Percentiles rank a stretch among this genome's conserved stretches.
Conservation (phyloP, 2,113 vertebrate species). For the Amblyopsis rosae region DNA sequence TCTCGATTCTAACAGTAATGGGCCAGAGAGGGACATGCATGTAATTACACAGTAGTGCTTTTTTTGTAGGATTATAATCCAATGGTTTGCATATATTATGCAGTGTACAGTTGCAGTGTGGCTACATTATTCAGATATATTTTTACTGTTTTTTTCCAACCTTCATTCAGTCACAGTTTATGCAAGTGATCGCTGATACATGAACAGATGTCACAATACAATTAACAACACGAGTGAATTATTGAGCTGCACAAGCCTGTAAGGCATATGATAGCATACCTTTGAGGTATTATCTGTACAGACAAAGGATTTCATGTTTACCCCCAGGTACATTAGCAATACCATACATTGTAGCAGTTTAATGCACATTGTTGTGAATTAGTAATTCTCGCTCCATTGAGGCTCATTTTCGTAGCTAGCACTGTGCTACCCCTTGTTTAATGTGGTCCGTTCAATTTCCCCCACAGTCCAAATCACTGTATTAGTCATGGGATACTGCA, state of each 20-base stretch:
- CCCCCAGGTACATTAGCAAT: slow-evolving; percentile 43
- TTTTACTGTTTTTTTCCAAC: slow-evolving; percentile 20
- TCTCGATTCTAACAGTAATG: slow-evolving; percentile 54
- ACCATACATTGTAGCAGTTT: slow-evolving; percentile 9
- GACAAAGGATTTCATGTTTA: slow-evolving; percentile 44
- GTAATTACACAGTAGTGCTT: slow-evolving; percentile 67
- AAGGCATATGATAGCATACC: slow-evolving; percentile 22
- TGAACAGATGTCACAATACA: slow-evolving; percentile 11
- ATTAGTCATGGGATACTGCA: slow-evolving; percentile 69
- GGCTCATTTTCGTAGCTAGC: slow-evolving; percentile 36
- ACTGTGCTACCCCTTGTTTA: slow-evolving; percentile 33
- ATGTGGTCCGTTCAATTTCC: slow-evolving; percentile 57
- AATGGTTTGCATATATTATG: slow-evolving; percentile 64
- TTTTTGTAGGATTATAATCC: slow-evolving; percentile 61
- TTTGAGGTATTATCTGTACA: slow-evolving; percentile 41
- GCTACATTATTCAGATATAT: slow-evolving; percentile 51
- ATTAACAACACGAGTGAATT: slow-evolving; percentile 3
- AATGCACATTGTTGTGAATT: slow-evolving; percentile 7
- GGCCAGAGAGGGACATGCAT: slow-evolving; percentile 55
- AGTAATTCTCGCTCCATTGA: slow-evolving; percentile 20
- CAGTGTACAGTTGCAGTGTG: slow-evolving; percentile 50
- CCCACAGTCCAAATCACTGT: slow-evolving; percentile 49
- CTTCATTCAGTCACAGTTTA: slow-evolving; percentile 19
- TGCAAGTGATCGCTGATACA: background rate
- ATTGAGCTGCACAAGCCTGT: background rate